phyloP scores from a whole-genome alignment of 2,113 vertebrate species.

The Rhinolophus sinicus region DNA sequence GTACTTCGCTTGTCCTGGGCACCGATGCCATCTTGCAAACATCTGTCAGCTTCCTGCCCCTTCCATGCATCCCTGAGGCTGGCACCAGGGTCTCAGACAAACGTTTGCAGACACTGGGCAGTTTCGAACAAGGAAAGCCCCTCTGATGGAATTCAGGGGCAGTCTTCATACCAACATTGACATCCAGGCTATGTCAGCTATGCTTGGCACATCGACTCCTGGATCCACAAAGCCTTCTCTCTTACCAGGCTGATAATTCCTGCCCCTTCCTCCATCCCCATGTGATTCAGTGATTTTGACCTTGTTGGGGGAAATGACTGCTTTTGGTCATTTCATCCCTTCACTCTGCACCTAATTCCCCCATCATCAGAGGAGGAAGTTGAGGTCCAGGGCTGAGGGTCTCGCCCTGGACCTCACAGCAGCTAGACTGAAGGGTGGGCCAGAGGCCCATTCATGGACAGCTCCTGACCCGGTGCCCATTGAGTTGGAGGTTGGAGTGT shows the following conservation, averaged over 20 bases:
- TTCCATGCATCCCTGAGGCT: background rate
- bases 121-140: background rate
- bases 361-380: background rate
- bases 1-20: background rate
- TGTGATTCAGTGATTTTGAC: background rate
- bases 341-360: background rate
- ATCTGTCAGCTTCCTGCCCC: background rate
- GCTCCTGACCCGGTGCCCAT: background rate
- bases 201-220: background rate
- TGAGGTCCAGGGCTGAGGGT: background rate
- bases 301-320: background rate
- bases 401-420: background rate
- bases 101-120: background rate
- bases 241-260: background rate
- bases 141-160: background rate
- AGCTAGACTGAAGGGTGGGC: background rate
- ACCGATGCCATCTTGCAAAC: background rate
- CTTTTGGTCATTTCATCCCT: background rate
- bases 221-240: background rate
- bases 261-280: rapidly evolving
- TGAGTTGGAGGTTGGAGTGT: background rate
- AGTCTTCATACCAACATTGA: background rate
- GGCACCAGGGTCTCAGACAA: background rate
- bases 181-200: rapidly evolving
- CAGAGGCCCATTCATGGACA: background rate